Percentiles rank a stretch among this genome's conserved stretches.
These are phyloP conservation scores for Thalassaphorura encarpata DNA, from an alignment of 1,140 invertebrate genomes.

Conservation along the genomic window DNA sequence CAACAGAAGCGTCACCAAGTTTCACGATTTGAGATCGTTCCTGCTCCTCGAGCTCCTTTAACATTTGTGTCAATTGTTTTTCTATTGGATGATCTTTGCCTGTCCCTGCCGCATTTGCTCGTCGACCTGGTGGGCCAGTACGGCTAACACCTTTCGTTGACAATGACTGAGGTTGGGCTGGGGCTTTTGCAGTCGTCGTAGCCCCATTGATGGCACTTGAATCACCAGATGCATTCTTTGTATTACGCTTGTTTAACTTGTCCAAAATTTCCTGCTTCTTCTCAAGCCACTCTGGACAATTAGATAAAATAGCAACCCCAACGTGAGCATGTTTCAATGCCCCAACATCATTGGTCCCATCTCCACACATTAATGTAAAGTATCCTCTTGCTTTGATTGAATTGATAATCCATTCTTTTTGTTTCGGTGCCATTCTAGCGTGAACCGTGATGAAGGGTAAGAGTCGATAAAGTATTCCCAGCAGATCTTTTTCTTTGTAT, in stretches of 20 bases:
- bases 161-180: slow-evolving; percentile 1
- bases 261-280: slow-evolving; percentile 34
- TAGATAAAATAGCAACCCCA: slow-evolving; percentile 81
- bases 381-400: slow-evolving; percentile 78
- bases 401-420: slow-evolving; percentile 92
- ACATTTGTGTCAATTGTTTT: slow-evolving; percentile 47
- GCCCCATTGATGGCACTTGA: background rate
- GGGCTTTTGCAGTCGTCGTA: background rate
- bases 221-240: slow-evolving; percentile 1
- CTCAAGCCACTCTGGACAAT: slow-evolving; percentile 58
- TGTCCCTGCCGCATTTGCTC: background rate
- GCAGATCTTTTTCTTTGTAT: slow-evolving; percentile 20
- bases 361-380: slow-evolving; percentile 97
- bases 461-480: slow-evolving; percentile 37
- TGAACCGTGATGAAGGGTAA: slow-evolving; percentile 81
- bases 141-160: background rate
- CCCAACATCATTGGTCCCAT: slow-evolving; percentile 87
- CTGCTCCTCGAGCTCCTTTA: slow-evolving; percentile 86
- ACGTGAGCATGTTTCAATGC: slow-evolving; percentile 97
- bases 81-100: slow-evolving; percentile 35
- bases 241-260: slow-evolving; percentile 6
- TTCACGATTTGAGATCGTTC: slow-evolving; percentile 81
- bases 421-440: slow-evolving; percentile 89
- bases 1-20: slow-evolving; percentile 96
- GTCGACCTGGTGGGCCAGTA: background rate